These are phyloP conservation scores for Danaus melanippus DNA, from an alignment of 1,140 invertebrate species.

Conservation along the genomic window DNA sequence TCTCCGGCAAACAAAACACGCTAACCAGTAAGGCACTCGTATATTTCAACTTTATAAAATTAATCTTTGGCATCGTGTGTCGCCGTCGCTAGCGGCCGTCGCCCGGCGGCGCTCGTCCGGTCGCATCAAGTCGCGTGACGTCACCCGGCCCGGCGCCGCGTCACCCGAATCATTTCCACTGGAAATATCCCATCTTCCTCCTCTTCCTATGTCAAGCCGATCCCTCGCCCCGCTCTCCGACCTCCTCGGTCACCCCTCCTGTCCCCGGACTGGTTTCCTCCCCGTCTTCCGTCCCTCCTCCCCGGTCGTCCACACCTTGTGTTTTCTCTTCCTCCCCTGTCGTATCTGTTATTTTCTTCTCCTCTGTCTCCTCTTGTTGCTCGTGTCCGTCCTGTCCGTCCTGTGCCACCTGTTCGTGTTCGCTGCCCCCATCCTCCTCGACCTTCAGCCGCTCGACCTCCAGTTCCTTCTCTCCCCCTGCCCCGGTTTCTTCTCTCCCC, in stretches of 20 bases:
- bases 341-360: conserved; percentile 46
- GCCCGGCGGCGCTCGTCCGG: neutral
- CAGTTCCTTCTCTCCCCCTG: neutral
- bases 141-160: conserved; percentile 11
- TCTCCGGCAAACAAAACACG: conserved; percentile 59
- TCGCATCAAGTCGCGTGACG: neutral
- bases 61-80: conserved; percentile 60
- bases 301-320: neutral
- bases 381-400: conserved; percentile 12
- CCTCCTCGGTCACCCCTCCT: conserved; percentile 9
- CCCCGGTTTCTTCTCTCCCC: neutral
- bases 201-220: conserved; percentile 42
- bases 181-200: conserved; percentile 59
- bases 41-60: conserved; percentile 67
- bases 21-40: conserved; percentile 69
- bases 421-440: too few species aligned
- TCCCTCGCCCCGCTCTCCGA: conserved; percentile 26
- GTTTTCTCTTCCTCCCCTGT: conserved; percentile 12
- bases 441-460: too few species aligned
- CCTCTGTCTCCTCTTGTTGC: conserved; percentile 50
- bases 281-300: neutral
- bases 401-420: too few species aligned
- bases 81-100: conserved; percentile 7
- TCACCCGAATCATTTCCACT: conserved; percentile 66
- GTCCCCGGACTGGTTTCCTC: conserved; percentile 2